These are phyloP conservation scores for Sialia sialis DNA, from an alignment of 2,113 vertebrate species.

Conservation along the genomic window DNA sequence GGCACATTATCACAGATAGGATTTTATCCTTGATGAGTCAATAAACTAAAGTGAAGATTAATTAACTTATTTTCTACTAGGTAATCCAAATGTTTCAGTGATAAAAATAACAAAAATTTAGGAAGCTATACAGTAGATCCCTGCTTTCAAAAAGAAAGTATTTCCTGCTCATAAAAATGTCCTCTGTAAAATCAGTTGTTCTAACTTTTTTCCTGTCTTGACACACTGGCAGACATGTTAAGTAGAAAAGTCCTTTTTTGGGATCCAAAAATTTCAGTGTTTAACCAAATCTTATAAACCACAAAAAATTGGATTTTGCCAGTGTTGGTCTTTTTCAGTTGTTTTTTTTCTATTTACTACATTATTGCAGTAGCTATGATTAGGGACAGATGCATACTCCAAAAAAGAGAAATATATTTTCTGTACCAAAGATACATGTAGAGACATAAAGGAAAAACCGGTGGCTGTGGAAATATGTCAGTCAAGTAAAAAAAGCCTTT, in stretches of 20 bases:
- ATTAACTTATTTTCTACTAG: background rate
- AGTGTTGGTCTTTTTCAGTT: background rate
- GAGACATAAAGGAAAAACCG: background rate
- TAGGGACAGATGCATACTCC: background rate
- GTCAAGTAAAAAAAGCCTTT: slow-evolving; percentile 28
- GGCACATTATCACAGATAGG: no score
- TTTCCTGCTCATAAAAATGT: background rate
- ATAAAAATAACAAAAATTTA: background rate
- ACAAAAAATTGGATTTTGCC: background rate
- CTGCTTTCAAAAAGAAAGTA: background rate
- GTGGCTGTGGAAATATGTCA: background rate
- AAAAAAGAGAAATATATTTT: background rate
- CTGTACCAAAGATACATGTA: background rate
- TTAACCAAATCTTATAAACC: background rate
- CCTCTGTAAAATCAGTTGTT: background rate
- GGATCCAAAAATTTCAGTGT: background rate
- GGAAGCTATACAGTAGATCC: background rate
- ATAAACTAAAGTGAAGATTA: background rate
- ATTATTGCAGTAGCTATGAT: background rate
- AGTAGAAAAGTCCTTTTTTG: background rate
- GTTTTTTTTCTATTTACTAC: background rate
- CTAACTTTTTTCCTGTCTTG: background rate
- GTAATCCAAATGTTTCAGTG: background rate
- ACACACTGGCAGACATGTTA: background rate
- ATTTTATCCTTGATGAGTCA: background rate